A percentile compares a stretch with the other conserved stretches of the same genome.
Conservation (phyloP, 1,140 invertebrate species). For the Druon quercuslanigerum region DNA sequence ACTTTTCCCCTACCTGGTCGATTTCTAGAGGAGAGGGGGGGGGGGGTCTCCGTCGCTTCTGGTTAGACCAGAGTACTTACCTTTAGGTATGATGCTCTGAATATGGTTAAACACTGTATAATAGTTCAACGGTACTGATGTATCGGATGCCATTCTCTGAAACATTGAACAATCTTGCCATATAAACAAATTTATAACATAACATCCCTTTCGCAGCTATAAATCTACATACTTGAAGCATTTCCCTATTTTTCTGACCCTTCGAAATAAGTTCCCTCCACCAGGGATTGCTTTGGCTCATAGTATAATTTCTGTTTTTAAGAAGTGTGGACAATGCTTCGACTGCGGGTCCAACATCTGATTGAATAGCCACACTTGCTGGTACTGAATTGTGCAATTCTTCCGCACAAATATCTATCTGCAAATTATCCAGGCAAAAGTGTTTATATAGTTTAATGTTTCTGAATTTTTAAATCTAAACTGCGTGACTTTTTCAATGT, state of each 20-base stretch:
- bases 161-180: conserved; percentile 25
- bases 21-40: no score
- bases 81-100: conserved; percentile 82
- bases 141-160: conserved; percentile 80
- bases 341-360: conserved; percentile 85
- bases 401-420: conserved; percentile 93
- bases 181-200: neutral
- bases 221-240: conserved; percentile 71
- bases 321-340: conserved; percentile 76
- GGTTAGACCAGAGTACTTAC: conserved; percentile 51
- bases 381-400: conserved; percentile 93
- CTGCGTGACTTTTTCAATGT: no score
- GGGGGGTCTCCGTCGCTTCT: neutral
- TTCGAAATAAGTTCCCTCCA: conserved; percentile 78
- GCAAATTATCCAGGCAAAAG: conserved; percentile 25
- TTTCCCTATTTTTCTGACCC: conserved; percentile 76
- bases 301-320: conserved; percentile 63
- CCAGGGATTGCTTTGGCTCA: conserved; percentile 76
- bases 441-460: no score
- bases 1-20: no score
- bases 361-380: conserved; percentile 84
- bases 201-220: neutral
- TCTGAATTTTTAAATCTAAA: no score
- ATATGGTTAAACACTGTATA: conserved; percentile 92
- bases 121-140: conserved; percentile 90